These are phyloP conservation scores for Sebastes nivosus DNA, from an alignment of 2,797 vertebrate species.

Conservation along the genomic window DNA sequence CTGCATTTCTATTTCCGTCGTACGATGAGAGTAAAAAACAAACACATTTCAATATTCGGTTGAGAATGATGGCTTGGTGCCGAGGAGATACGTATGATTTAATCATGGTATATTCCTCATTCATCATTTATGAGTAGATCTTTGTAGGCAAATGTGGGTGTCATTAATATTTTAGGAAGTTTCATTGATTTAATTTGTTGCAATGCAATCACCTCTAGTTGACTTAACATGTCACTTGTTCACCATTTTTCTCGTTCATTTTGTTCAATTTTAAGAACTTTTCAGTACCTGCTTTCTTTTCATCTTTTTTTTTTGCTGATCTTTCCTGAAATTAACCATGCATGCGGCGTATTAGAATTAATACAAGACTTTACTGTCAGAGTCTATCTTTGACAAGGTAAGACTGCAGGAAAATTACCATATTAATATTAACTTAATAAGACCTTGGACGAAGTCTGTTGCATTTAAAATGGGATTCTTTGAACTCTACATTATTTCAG, in stretches of 20 bases:
- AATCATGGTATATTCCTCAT: not conserved
- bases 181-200: not conserved
- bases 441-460: not conserved
- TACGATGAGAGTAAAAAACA: no score
- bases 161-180: not conserved
- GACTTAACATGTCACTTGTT: not conserved
- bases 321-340: not conserved
- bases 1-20: no score
- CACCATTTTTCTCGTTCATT: not conserved
- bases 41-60: no score
- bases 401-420: not conserved
- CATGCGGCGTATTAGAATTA: not conserved
- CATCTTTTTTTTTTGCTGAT: not conserved
- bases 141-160: not conserved
- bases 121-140: not conserved
- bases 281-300: not conserved
- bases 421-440: not conserved
- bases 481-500: not conserved
- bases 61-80: not conserved
- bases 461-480: conserved; percentile 7
- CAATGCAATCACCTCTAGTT: not conserved
- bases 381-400: not conserved
- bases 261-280: not conserved
- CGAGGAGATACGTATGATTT: not conserved
- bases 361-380: not conserved